Evolutionary conservation across 2,113 vertebrate species (phyloP).

Genomic region (Phrynosoma blainvillii): DNA sequence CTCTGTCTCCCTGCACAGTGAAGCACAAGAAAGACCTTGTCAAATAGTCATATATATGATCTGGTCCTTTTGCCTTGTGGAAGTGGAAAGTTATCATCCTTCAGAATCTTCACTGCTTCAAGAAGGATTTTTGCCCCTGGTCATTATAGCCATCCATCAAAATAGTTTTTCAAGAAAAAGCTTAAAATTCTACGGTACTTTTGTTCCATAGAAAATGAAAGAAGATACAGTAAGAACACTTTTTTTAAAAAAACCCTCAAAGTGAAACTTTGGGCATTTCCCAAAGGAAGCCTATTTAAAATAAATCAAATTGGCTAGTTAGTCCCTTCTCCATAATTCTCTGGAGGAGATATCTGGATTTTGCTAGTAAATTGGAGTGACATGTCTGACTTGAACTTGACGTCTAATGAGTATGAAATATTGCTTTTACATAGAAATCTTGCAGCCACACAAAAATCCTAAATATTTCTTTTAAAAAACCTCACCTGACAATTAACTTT

Average conservation of each 20-base stretch:
- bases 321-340: not conserved
- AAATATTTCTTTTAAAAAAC: not conserved
- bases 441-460: not conserved
- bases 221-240: not conserved
- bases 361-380: not conserved
- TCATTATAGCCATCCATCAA: not conserved
- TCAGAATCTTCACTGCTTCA: conserved; percentile 2
- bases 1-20: not conserved
- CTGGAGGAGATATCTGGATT: not conserved
- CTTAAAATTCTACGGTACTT: not conserved
- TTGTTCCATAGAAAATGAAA: not conserved
- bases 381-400: not conserved
- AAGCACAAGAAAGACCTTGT: not conserved
- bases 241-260: not conserved
- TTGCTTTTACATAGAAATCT: not conserved
- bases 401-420: not conserved
- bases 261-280: not conserved
- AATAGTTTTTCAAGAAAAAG: not conserved
- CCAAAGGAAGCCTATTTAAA: conserved; percentile 6
- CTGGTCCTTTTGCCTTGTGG: not conserved
- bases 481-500: not conserved
- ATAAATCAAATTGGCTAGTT: not conserved
- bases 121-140: not conserved
- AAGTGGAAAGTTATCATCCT: not conserved
- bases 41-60: not conserved